phyloP scores from a whole-genome alignment of 2,888 invertebrate species.

The Orchesellides sinensis region DNA sequence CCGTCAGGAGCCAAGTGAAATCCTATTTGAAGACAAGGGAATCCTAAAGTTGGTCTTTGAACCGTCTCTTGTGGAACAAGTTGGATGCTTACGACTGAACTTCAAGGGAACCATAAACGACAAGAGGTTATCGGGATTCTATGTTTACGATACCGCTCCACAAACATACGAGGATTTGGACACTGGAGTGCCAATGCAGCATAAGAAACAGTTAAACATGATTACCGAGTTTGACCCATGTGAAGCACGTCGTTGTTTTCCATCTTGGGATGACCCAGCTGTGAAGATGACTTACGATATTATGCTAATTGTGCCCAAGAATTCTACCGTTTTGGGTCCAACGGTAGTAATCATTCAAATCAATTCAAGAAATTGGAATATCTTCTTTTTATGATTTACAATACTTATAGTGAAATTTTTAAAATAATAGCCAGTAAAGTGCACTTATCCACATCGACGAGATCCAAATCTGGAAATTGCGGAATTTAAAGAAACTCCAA shows the following conservation, averaged over 20 bases:
- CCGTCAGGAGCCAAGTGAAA: constrained; percentile 62
- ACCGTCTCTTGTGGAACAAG: constrained; percentile 61
- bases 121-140: constrained; percentile 92
- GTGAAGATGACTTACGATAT: constrained; percentile 97
- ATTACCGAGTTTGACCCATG: constrained; percentile 95
- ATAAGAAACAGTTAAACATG: constrained; percentile 80
- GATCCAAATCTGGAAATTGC: constrained; percentile 80
- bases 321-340: constrained; percentile 93
- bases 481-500: constrained; percentile 89
- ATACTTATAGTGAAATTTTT: background rate
- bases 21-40: constrained; percentile 68
- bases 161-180: constrained; percentile 81
- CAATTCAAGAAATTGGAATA: background rate
- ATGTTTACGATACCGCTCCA: constrained; percentile 88
- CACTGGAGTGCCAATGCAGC: constrained; percentile 76
- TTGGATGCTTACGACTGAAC: constrained; percentile 80
- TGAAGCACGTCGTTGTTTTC: constrained; percentile 94
- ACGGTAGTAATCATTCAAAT: constrained; percentile 83
- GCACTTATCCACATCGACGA: constrained; percentile 76
- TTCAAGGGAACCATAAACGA: constrained; percentile 90
- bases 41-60: constrained; percentile 66
- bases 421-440: constrained; percentile 77
- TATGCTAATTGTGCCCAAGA: constrained; percentile 87
- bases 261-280: constrained; percentile 99
- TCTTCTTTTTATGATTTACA: no score